Base-by-base conservation (phyloP, 1,140 invertebrate species). In the Oryctes rhinoceros region DNA sequence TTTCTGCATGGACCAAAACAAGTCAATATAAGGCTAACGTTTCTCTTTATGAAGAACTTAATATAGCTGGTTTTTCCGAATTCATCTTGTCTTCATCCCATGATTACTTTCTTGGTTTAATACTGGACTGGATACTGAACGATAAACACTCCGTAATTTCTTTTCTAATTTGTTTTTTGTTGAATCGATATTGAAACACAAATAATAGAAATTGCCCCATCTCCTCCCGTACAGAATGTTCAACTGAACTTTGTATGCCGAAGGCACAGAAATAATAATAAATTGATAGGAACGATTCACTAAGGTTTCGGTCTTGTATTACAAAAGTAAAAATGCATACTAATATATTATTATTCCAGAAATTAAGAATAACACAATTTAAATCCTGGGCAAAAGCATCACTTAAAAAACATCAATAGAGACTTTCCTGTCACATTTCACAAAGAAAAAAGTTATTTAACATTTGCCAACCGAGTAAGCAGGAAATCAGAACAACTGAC, bases 71-170 rank as follows among this genome's bases (percentile, higher is more conserved):
- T 39, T 39, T 7, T 39, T 39, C 39, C 39, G 4, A 79, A 78
- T 81, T 81, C 49, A 49, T 81, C 18, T 37, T 82, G 49, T 83
- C 71, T 76, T 59, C 80, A 62, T 84, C 82, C 71, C 83, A 84
- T 48, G 81, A 81, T n/a, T 84, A 80, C 18, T 83, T 82, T 80
- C 82, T 37, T 83, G 77, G 79, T 65, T 79, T 84, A 37, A 79
- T n/a, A n/a, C n/a, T n/a, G n/a, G 39, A 65, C 81, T 84, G 53
- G 79, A 83, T 80, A 48, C 82, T 24, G 35, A 15, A 7, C 81
- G 79, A 49, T n/a, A 80, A 77, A 24, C 4, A 44, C 24, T 83
- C 78, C 5, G 35, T 53, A 83, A 80, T 67, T 11, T 80, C 7
- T 44, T 37, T 53, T 48, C 30, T 10, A 75, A 81, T 71, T 78